phyloP scores from a whole-genome alignment of 2,888 invertebrate genomes.

The Cecidostiba fungosa region DNA sequence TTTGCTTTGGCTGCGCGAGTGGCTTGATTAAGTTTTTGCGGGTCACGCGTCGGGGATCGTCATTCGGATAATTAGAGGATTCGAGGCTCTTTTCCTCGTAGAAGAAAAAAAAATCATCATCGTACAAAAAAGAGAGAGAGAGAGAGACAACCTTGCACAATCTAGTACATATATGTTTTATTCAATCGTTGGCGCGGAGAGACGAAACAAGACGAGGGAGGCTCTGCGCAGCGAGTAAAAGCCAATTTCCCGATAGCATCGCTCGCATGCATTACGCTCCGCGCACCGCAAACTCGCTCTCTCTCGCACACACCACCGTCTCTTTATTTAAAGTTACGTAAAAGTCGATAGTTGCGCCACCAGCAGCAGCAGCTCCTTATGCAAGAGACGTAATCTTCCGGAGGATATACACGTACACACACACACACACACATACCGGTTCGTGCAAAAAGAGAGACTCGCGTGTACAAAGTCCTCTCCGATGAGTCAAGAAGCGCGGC shows the following conservation, averaged over 20 bases:
- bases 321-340: conserved; percentile 51
- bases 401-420: not conserved
- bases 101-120: too few species aligned
- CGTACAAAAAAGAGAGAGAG: too few species aligned
- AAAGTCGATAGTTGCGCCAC: conserved; percentile 42
- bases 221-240: not conserved
- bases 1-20: conserved; percentile 68
- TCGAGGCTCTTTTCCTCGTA: not conserved
- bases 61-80: conserved; percentile 13
- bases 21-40: conserved; percentile 14
- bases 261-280: not conserved
- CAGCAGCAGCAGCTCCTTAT: conserved; percentile 31
- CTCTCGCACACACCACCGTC: not conserved
- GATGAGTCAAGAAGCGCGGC: conserved; percentile 28
- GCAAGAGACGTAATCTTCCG: conserved; percentile 36
- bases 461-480: conserved; percentile 46
- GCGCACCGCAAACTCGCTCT: not conserved
- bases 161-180: not conserved
- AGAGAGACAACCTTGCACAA: not conserved
- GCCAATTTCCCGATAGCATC: conserved; percentile 5
- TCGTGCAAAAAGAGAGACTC: conserved; percentile 17
- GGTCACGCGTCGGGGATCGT: not conserved
- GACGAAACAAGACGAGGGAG: not conserved
- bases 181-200: not conserved
- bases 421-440: not conserved